phyloP scores from a whole-genome alignment of 2,113 vertebrate genomes.

The Semnornis frantzii region DNA sequence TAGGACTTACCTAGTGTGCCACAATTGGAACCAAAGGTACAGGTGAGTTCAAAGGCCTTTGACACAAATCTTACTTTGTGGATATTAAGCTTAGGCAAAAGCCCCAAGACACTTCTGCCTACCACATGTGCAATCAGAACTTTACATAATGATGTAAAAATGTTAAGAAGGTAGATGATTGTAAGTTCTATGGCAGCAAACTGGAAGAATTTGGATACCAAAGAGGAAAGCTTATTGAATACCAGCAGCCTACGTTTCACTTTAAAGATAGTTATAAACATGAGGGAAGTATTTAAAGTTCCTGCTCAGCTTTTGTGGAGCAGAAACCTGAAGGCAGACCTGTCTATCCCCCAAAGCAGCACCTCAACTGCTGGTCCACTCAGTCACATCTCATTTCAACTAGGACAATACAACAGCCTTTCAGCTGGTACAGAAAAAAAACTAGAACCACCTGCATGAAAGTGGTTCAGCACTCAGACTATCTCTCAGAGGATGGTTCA shows the following conservation, averaged over 20 bases:
- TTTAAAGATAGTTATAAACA: not conserved
- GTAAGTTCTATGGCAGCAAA: not conserved
- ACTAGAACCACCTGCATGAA: not conserved
- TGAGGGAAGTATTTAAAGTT: not conserved
- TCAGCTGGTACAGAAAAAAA: not conserved
- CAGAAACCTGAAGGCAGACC: not conserved
- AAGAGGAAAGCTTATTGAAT: not conserved
- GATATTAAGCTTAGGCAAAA: not conserved
- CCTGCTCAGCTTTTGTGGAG: not conserved
- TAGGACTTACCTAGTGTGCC: fast-evolving
- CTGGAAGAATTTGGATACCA: not conserved
- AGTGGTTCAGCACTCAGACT: not conserved
- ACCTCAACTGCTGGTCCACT: not conserved
- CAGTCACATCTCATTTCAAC: not conserved
- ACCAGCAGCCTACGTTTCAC: not conserved
- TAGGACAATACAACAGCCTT: not conserved
- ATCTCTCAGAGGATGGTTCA: not conserved
- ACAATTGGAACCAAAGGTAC: not conserved
- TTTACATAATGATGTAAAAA: not conserved
- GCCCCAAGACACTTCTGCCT: not conserved
- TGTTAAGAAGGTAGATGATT: not conserved
- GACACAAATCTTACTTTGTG: not conserved
- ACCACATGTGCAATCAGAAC: not conserved
- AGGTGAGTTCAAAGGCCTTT: not conserved
- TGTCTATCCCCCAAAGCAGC: not conserved